Evolutionary conservation across 2,797 vertebrate species (phyloP), one percentile per base, ranked within the genome.

Genomic region (Halcyon chelicuti): DNA sequence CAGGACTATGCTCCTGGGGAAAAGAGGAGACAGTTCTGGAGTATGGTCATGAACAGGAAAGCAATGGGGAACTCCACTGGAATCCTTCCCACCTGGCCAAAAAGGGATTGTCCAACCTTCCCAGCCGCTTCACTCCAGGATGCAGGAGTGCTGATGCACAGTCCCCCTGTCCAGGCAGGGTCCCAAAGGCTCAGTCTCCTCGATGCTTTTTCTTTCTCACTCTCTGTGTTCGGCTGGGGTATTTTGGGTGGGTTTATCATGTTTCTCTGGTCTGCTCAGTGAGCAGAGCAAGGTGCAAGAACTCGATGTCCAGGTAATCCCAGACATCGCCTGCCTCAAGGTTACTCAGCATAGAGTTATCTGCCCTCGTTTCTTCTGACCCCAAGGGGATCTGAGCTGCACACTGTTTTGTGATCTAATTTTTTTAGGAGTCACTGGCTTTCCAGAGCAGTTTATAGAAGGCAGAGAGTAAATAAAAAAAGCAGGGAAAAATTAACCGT

Each of bases 1-100:
- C 25, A 47, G 15, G 12, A 7, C 66, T 25, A 6, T 74, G 21
- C 23, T 92, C 31, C 61, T 49, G 44, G 29, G 25, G 66, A 90
- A 73, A 78, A 71, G 26, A 85, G 46, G 92, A 93, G 33, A 46
- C 11, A 29, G 10, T 26, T 85, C 44, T 29, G 47, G 46, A 57
- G 9, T 47, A 15, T 9, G 13, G 13, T 87, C 12, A 22, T 70
- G 42, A 81, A 37, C 6, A 52, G n/a, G 10, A 84, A 68, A 68
- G 18, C 37, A 78, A 10, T 0, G 1, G 10, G 39, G 17, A 72
- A 6, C 12, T 88, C 35, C 65, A 65, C 46, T 0, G 0, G 35
- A 76, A 52, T 42, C 6, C 20, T 77, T 94, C 21, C 28, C 20
- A 51, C 31, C 13, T 62, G 51, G 9, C 7, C 4, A 2, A 52